These are phyloP conservation scores for Helogale parvula DNA, from an alignment of 2,113 vertebrate species.

Conservation along the genomic window DNA sequence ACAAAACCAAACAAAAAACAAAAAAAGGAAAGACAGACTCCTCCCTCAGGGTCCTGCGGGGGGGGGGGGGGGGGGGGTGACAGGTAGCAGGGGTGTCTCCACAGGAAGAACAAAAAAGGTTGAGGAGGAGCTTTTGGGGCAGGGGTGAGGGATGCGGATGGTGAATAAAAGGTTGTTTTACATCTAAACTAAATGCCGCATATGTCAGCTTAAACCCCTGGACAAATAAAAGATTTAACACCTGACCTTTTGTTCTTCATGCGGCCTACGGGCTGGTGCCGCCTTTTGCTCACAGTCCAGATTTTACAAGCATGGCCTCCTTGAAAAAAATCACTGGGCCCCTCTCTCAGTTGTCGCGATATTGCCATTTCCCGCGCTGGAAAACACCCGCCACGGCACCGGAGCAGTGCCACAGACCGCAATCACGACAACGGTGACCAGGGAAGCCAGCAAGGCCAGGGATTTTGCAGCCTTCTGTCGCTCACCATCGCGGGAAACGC, in stretches of 20 bases:
- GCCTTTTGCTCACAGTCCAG: background rate
- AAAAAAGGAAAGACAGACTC: too few species aligned
- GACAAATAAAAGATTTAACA: constrained; percentile 12
- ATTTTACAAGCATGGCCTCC: background rate
- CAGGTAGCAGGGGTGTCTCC: background rate
- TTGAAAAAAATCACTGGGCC: background rate
- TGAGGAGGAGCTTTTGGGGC: background rate
- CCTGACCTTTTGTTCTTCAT: constrained; percentile 45
- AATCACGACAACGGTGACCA: background rate
- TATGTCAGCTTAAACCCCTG: constrained; percentile 11
- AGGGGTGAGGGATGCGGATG: background rate
- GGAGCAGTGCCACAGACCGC: background rate
- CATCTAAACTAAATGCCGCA: background rate
- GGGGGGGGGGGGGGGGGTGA: background rate
- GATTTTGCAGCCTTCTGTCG: background rate
- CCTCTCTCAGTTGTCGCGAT: background rate
- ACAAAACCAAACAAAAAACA: too few species aligned
- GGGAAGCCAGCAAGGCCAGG: background rate
- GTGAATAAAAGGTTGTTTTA: background rate
- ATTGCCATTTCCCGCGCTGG: background rate
- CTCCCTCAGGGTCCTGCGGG: background rate
- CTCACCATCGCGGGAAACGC: background rate
- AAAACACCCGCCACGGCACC: background rate
- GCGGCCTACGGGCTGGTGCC: background rate
- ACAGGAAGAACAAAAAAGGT: background rate